A percentile compares a stretch with the other conserved stretches of the same genome.
phyloP scores from a whole-genome alignment of 2,888 invertebrate genomes.

The Gryllus longicercus region DNA sequence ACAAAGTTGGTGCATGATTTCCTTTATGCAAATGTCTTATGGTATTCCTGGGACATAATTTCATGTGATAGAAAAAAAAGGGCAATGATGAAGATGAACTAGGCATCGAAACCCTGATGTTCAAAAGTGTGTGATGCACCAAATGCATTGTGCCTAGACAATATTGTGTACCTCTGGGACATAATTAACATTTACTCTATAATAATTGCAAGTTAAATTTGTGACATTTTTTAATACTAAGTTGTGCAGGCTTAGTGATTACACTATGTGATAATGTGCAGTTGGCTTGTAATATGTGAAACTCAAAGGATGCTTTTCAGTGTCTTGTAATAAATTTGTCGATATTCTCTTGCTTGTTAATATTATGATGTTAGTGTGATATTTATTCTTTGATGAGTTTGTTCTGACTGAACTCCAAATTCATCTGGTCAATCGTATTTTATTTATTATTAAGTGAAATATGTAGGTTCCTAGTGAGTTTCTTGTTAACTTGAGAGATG shows the following conservation, averaged over 20 bases:
- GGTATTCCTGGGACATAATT: neutral
- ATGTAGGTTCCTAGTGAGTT: conserved; percentile 22
- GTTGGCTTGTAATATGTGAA: neutral
- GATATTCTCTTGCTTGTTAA: conserved; percentile 18
- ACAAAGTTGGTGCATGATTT: neutral
- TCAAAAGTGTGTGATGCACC: conserved; percentile 19
- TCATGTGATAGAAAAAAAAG: conserved; percentile 12
- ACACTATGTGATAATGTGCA: neutral
- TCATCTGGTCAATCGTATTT: conserved; percentile 22
- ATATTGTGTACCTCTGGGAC: conserved; percentile 22
- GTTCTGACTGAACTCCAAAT: neutral
- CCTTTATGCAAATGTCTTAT: neutral
- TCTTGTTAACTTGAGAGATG: neutral
- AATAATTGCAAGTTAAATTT: conserved; percentile 5
- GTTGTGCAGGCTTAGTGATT: neutral
- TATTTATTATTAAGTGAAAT: neutral
- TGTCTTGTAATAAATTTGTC: neutral
- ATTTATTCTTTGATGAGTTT: neutral
- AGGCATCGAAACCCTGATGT: conserved; percentile 28
- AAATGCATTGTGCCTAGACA: conserved; percentile 31
- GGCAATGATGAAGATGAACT: conserved; percentile 19
- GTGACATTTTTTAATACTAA: conserved; percentile 6
- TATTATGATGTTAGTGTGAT: conserved; percentile 19
- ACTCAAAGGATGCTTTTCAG: conserved; percentile 3
- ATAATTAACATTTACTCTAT: conserved; percentile 21